Evolutionary conservation across 1,140 invertebrate genomes (phyloP).

Genomic region (Euura saliciscinereae): DNA sequence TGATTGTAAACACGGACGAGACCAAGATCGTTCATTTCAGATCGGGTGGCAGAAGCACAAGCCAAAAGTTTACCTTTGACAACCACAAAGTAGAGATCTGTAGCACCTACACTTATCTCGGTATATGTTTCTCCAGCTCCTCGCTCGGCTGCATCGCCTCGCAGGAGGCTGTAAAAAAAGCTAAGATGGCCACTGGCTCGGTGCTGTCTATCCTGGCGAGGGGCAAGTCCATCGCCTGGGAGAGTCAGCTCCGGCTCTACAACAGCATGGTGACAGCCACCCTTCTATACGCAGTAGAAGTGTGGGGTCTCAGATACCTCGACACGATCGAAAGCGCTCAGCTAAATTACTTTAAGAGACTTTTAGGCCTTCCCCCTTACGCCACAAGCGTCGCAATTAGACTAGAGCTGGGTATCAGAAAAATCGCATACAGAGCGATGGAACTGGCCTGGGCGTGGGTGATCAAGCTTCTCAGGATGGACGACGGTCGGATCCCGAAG

Average conservation of each 20-base stretch:
- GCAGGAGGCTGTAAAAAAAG: too few species aligned
- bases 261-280: neutral
- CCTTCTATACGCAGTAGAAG: constrained; percentile 6
- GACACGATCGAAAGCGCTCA: constrained; percentile 9
- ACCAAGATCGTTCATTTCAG: neutral
- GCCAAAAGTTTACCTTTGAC: too few species aligned
- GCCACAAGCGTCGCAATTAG: neutral
- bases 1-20: neutral
- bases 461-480: constrained; percentile 13
- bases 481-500: constrained; percentile 6
- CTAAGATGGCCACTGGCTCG: constrained; percentile 9
- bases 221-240: constrained; percentile 5
- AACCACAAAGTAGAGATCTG: too few species aligned
- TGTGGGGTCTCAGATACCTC: constrained; percentile 9
- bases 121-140: too few species aligned
- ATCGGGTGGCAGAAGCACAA: neutral
- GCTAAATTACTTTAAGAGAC: constrained; percentile 14
- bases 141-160: too few species aligned
- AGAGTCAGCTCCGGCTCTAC: neutral
- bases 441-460: constrained; percentile 11
- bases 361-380: constrained; percentile 13
- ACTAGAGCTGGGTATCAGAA: constrained; percentile 7
- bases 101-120: too few species aligned
- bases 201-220: constrained; percentile 9
- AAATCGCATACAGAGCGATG: neutral